These are phyloP conservation scores for Pterocles burchelli DNA, from an alignment of 2,113 vertebrate species.

Conservation along the genomic window DNA sequence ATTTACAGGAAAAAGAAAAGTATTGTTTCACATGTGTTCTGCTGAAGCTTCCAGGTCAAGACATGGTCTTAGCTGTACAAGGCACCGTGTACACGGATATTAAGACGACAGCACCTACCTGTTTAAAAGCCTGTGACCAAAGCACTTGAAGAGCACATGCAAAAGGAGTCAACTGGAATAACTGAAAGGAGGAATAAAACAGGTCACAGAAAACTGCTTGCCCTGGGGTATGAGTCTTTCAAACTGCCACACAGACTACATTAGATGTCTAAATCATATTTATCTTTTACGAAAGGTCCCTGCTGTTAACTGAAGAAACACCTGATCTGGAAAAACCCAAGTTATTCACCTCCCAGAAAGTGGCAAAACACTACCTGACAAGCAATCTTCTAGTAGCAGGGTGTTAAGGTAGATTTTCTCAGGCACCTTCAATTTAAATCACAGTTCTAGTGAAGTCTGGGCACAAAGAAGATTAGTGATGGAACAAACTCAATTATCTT, in stretches of 20 bases:
- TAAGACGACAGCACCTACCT: background rate
- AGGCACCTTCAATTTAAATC: background rate
- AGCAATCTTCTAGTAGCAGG: background rate
- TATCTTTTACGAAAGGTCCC: background rate
- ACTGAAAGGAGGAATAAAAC: background rate
- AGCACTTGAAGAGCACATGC: background rate
- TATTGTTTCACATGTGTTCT: background rate
- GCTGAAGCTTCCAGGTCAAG: background rate
- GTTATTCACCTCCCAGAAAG: background rate
- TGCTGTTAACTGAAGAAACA: background rate
- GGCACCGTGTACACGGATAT: no score
- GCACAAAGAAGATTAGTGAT: background rate
- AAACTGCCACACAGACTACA: no score
- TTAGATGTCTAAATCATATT: rapidly evolving
- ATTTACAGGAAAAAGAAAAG: background rate
- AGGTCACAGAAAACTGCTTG: background rate
- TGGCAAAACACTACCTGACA: background rate
- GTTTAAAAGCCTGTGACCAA: background rate
- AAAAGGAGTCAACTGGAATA: background rate
- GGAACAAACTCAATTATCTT: background rate
- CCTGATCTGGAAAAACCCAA: background rate
- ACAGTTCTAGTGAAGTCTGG: background rate
- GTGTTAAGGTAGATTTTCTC: background rate
- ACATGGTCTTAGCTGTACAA: no score
- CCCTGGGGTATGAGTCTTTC: background rate